These are phyloP conservation scores for Matsumyia berberina DNA, from an alignment of 2,888 invertebrate species.

Conservation along the genomic window DNA sequence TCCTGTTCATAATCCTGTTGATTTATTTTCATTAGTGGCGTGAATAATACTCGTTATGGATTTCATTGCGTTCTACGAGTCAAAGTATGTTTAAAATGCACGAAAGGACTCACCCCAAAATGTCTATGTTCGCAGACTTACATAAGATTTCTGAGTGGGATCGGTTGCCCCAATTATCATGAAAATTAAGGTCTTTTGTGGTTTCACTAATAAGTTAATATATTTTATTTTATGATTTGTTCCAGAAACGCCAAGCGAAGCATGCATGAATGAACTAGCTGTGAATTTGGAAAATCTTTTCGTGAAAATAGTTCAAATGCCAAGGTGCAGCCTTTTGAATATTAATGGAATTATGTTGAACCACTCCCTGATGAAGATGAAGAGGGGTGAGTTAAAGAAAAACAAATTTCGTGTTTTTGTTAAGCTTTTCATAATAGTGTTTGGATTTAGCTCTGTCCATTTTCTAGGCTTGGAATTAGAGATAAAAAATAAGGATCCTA, in stretches of 20 bases:
- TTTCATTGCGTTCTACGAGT: not conserved
- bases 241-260: no score
- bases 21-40: not conserved
- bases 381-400: no score
- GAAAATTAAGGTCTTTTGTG: not conserved
- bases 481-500: no score
- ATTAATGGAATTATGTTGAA: not conserved
- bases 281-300: not conserved
- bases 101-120: slow-evolving; percentile 4
- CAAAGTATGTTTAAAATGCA: slow-evolving; percentile 6
- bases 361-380: no score
- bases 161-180: slow-evolving; percentile 8
- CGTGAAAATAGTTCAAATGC: no score
- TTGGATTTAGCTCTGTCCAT: no score
- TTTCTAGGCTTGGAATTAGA: no score
- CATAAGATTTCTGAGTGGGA: not conserved
- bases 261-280: no score
- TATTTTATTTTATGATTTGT: not conserved
- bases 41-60: slow-evolving; percentile 6
- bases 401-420: no score
- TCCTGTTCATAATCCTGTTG: no score
- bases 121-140: not conserved
- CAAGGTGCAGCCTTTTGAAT: not conserved
- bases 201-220: not conserved
- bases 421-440: no score